Evolutionary conservation across 2,113 vertebrate genomes (phyloP), one percentile per base, ranked within the genome.

Genomic region (Thymallus thymallus): DNA sequence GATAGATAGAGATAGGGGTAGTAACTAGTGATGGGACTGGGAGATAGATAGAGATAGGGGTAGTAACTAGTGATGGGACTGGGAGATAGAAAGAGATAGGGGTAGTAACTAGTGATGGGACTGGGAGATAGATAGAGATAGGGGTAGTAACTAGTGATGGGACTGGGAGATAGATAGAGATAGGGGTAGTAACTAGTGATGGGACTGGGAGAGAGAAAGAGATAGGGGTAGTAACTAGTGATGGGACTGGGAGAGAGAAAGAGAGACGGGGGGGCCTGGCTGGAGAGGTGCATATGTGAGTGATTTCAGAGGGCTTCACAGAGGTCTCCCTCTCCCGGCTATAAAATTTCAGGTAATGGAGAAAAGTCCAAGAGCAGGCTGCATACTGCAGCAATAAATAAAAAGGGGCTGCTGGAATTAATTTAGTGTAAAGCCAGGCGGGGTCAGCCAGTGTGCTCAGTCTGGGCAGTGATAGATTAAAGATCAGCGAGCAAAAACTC

Each of bases 391-490:
- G 85, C 77, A 88, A 88, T 92, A 90, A 91, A 91, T 92, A 89
- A 90, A 91, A 89, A 77, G 74, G 84, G 85, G 78, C 86, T 82
- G 75, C 87, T 88, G 87, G 80, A 90, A 76, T 92, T 91, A 87
- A 76, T 89, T 89, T 89, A 74, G 86, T 78, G 41, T 85, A 68
- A 91, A 85, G 88, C 67, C 77, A 88, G 68, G 62, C 56, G 45
- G 89, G 90, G 84, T 90, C 79, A 82, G 72, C 75, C 71, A 84
- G 76, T 73, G 73, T 75, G 77, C 88, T 80, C 82, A 72, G 87
- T 84, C 86, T 90, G 85, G 88, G 83, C 84, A 85, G 68, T 80
- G 87, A 89, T 85, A 86, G 89, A 88, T 91, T 91, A 92, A 87
- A 86, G 86, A 88, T 86, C 79, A 81, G 73, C 70, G 64, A 84